phyloP scores from a whole-genome alignment of 1,140 invertebrate genomes.

The Aethina tumida region DNA sequence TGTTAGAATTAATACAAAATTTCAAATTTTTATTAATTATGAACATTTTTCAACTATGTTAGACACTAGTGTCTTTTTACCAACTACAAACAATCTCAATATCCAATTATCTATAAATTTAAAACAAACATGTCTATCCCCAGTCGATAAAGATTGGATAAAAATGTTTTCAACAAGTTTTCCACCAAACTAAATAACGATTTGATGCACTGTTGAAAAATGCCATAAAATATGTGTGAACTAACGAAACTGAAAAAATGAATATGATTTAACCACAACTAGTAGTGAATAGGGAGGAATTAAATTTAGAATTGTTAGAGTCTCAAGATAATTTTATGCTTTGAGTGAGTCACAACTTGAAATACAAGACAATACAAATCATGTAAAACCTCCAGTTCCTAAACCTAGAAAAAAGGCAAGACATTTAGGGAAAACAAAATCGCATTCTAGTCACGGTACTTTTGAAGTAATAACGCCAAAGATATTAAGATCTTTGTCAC shows the following conservation, averaged over 20 bases:
- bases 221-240: conserved; percentile 12
- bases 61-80: too few species aligned
- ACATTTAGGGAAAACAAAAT: not conserved
- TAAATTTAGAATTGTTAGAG: conserved; percentile 6
- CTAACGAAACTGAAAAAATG: conserved; percentile 1
- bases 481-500: conserved; percentile 3
- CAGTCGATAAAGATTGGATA: too few species aligned
- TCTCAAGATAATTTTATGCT: conserved; percentile 19
- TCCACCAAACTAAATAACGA: conserved; percentile 17
- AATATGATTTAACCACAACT: not conserved
- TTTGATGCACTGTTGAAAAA: conserved; percentile 19
- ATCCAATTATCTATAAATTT: too few species aligned
- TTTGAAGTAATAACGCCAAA: conserved; percentile 15
- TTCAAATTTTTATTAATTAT: too few species aligned
- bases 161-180: conserved; percentile 10
- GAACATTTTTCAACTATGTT: too few species aligned
- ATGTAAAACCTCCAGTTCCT: conserved; percentile 16
- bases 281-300: not conserved
- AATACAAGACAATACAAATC: conserved; percentile 1
- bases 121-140: too few species aligned
- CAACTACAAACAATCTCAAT: too few species aligned
- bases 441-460: conserved; percentile 10
- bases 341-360: conserved; percentile 15
- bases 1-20: too few species aligned
- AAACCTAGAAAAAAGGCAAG: conserved; percentile 18